Base-by-base conservation (phyloP, 2,113 vertebrate genomes). In the Mastomys natalensis region DNA sequence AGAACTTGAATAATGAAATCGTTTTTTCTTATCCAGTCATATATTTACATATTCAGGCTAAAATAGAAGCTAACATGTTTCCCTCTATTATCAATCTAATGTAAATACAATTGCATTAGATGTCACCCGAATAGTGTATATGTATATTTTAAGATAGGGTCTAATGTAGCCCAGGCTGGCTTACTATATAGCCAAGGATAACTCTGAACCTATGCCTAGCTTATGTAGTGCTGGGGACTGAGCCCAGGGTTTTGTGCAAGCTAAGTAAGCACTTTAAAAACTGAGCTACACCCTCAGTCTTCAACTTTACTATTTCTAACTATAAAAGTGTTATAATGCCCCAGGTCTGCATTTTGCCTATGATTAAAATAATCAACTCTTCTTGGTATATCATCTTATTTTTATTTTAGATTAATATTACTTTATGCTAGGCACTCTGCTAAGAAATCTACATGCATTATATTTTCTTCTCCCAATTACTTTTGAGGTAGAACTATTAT, bases 401-500 rank as follows among this genome's bases (percentile, higher is more conserved):
- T 82, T 93, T 93, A 90, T 62, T 96, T 88, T 94, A 68, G 82
- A 64, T 85, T 88, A 89, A 62, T 60, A 13, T 92, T 55, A 91
- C 91, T 92, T 96, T 87, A 87, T 22, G 21, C 48, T 78, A 97
- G 90, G 96, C 97, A 96, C 97, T 85, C 78, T 95, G 89, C 89
- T 92, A 62, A 96, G 78, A 40, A 90, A 64, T 72, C 87, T 72
- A 87, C 95, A 85, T 93, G 93, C 93, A 94, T 96, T 77, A 76
- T 77, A 80, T 92, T 93, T 84, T 93, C 40, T 66, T 73, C 64
- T 94, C 87, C 74, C 73, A 48, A 51, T 92, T 85, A 92, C 53
- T 93, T 95, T 2, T 93, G 96, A 98, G 97, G 97, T 97, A 98
- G 96, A 86, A 92, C 64, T 51, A 94, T 95, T 93, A 95, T 93